Base-by-base conservation (phyloP, 2,113 vertebrate species). In the Typhlomys cinereus region DNA sequence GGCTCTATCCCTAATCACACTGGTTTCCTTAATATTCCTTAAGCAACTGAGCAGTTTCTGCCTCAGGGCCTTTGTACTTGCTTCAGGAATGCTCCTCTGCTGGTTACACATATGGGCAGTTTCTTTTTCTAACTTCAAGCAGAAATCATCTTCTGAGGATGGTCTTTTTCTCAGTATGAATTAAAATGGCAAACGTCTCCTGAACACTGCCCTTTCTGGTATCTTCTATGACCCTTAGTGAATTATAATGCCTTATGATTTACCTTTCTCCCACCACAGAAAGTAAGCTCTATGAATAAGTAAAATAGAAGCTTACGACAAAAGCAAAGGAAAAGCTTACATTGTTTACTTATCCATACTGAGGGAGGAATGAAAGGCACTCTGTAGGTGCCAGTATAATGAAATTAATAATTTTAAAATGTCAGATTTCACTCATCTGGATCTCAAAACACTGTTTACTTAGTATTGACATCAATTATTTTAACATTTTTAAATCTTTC, bases 351-450 rank as follows among this genome's bases (percentile, higher is more conserved):
- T n/a, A 70, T 52, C 34, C 21, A 79, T 57, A 78, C 5, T 79
- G 20, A 59, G 46, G 15, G 8, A 59, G 46, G 15, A 6, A 93
- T 2, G 52, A 71, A 66, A 92, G 76, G 44, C n/a, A 89, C 79
- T 39, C n/a, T 73, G 48, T 83, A 27, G 46, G 31, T 69, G 76
- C 3, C 11, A 57, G n/a, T 52, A 71, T 44, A 39, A 36, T 81
- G n/a, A n/a, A 94, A 82, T 13, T 86, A 85, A 73, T 76, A 92
- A 93, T 5, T 83, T 34, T 94, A 13, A 88, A 93, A 91, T 66
- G 46, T 25, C 64, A 86, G n/a, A 23, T 50, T 85, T 39, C 62
- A 91, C 86, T 75, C 18, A 62, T 34, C 13, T 86, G 79, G 20
- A 76, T 52, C 78, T 74, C 7, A 90, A 95, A 93, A 85, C 80